These are phyloP conservation scores for Dryomyza anilis DNA, from an alignment of 2,888 invertebrate genomes.

Conservation along the genomic window DNA sequence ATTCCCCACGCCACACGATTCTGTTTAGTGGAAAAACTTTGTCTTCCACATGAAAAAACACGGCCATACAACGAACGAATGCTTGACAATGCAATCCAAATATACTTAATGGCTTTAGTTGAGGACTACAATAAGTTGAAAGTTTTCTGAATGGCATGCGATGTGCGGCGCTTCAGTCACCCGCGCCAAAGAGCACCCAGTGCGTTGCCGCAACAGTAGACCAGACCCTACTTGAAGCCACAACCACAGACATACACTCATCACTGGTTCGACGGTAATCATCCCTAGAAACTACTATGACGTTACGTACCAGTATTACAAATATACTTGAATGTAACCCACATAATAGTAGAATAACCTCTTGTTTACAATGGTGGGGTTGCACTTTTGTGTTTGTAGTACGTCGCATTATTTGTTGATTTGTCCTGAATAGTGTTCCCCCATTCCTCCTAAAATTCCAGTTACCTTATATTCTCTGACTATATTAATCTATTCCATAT, in stretches of 20 bases:
- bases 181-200: neutral
- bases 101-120: conserved; percentile 24
- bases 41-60: conserved; percentile 19
- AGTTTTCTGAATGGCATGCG: conserved; percentile 12
- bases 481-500: too few relatives aligned
- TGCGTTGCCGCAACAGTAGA: neutral
- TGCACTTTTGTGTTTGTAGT: too few relatives aligned
- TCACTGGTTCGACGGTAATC: too few relatives aligned
- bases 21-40: conserved; percentile 1
- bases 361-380: too few relatives aligned
- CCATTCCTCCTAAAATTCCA: too few relatives aligned
- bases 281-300: too few relatives aligned
- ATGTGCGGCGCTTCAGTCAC: neutral
- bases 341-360: too few relatives aligned
- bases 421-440: too few relatives aligned
- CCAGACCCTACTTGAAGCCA: neutral
- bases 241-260: neutral
- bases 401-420: too few relatives aligned
- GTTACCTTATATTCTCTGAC: too few relatives aligned
- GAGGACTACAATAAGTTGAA: conserved; percentile 11
- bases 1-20: neutral
- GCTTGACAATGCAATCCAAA: conserved; percentile 25
- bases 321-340: too few relatives aligned
- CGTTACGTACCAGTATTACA: too few relatives aligned
- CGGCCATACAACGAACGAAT: neutral